Evolutionary conservation across 1,140 invertebrate genomes (phyloP), one percentile per base, ranked within the genome.

Genomic region (Drosophila bocki): DNA sequence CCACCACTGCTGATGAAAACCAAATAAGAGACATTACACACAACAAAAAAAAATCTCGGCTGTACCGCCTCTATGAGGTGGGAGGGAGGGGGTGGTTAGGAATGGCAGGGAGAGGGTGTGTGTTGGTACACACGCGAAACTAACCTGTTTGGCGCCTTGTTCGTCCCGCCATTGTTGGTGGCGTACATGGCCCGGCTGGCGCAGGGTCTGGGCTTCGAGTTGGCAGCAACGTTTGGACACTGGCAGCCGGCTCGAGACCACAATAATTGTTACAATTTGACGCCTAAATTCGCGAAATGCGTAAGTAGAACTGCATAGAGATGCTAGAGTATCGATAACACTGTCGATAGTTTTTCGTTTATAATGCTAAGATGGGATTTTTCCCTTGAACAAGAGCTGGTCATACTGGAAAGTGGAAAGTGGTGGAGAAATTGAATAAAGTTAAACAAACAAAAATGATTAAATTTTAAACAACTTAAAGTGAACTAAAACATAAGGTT

Each of bases 101-200:
- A 59, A 26, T 59, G 29, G 33, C 33, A 39, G 53, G 42, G 37
- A 7, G 53, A 39, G 53, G 35, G 51, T 37, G 51, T 54, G 61
- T 50, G 26, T 35, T 35, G 39, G 53, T 39, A 37, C 51, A 54
- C 51, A 29, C 26, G 26, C 19, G 35, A 39, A 62, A 75, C 75
- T 78, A 45, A 90, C 86, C 82, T 88, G 71, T 88, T 88, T 90
- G 84, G 81, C 84, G 84, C 84, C 84, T 88, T 88, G 82, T 84
- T 88, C 45, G 81, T 75, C 69, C 54, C 82, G 54, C 72, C 84
- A 90, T 88, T 88, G 54, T 88, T 88, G 37, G 84, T 88, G 59
- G 85, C 84, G 84, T 88, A 88, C 84, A 88, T 88, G 85, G 69
- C 81, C 84, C 50, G 56, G 48, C 22, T 77, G 62, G 68, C 64